Percentiles rank a stretch among this genome's conserved stretches.
Evolutionary conservation across 2,888 invertebrate genomes (phyloP).

Genomic region (Ophioninae sp.): DNA sequence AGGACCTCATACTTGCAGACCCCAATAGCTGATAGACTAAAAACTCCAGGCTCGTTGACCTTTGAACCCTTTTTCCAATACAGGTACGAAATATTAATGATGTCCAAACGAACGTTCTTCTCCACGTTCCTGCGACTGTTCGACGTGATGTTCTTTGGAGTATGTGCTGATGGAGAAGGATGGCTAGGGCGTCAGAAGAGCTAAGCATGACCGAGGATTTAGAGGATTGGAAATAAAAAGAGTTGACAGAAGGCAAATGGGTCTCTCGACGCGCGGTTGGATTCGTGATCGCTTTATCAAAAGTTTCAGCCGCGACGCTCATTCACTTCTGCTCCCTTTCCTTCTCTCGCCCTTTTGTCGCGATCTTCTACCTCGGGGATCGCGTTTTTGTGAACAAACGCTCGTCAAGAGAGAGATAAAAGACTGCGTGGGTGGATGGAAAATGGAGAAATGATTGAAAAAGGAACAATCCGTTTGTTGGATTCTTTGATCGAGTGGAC

Average conservation of each 20-base stretch:
- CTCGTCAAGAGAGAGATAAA: conserved; percentile 1
- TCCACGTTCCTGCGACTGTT: neutral
- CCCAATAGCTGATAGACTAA: conserved; percentile 55
- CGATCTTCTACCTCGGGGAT: conserved; percentile 11
- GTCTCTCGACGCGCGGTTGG: conserved; percentile 59
- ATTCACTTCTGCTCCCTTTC: neutral
- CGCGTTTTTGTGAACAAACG: conserved; percentile 11
- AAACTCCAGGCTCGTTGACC: conserved; percentile 37
- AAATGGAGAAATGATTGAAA: no score
- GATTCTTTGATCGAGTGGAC: no score
- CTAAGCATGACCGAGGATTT: conserved; percentile 11
- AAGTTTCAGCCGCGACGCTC: conserved; percentile 73
- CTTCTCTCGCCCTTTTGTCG: conserved; percentile 3
- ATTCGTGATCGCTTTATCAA: conserved; percentile 77
- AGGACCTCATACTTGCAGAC: neutral
- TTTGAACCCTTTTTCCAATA: conserved; percentile 24
- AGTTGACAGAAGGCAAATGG: conserved; percentile 54
- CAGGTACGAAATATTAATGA: conserved; percentile 32
- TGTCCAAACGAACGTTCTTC: conserved; percentile 11
- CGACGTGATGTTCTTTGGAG: neutral
- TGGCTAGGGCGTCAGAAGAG: conserved; percentile 15
- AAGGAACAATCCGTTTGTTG: no score
- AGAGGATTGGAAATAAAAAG: conserved; percentile 25
- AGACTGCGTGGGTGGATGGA: neutral
- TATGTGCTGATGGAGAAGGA: conserved; percentile 7